These are phyloP conservation scores for Festucalex cinctus DNA, from an alignment of 2,113 vertebrate species.

Conservation along the genomic window DNA sequence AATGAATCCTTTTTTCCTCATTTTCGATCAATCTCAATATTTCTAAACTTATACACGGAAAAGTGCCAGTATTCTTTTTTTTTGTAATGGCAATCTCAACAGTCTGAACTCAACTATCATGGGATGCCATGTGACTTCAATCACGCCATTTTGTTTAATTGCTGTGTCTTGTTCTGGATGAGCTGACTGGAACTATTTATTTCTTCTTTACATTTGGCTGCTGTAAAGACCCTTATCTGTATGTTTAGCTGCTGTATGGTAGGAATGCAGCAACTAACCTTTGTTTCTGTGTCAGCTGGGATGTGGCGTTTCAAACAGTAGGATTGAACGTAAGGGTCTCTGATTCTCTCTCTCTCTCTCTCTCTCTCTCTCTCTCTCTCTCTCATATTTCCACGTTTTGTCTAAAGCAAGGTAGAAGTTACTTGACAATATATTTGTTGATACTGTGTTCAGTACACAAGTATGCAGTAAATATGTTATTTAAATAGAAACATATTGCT, in stretches of 20 bases:
- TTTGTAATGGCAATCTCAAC: not conserved
- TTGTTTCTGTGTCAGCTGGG: constrained; percentile 47
- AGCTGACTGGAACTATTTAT: constrained; percentile 44
- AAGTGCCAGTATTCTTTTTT: not conserved
- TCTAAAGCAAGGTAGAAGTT: no score
- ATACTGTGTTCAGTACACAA: no score
- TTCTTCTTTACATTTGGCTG: constrained; percentile 32
- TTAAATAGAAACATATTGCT: no score
- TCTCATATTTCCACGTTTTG: no score
- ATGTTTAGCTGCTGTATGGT: constrained; percentile 41
- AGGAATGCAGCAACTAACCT: constrained; percentile 59
- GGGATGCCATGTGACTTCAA: not conserved
- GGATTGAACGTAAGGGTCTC: not conserved
- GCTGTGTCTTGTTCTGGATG: constrained; percentile 33
- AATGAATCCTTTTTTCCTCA: no score
- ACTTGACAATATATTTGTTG: no score
- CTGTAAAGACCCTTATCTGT: constrained; percentile 62
- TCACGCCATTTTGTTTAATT: constrained; percentile 8
- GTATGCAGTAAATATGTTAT: no score
- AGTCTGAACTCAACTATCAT: not conserved
- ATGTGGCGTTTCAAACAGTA: constrained; percentile 1
- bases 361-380: no score
- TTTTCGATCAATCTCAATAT: not conserved
- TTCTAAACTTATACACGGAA: not conserved
- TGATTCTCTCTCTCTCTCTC: no score